Evolutionary conservation across 2,888 invertebrate genomes (phyloP), one percentile per base, ranked within the genome.

Genomic region (Nomada fucata): DNA sequence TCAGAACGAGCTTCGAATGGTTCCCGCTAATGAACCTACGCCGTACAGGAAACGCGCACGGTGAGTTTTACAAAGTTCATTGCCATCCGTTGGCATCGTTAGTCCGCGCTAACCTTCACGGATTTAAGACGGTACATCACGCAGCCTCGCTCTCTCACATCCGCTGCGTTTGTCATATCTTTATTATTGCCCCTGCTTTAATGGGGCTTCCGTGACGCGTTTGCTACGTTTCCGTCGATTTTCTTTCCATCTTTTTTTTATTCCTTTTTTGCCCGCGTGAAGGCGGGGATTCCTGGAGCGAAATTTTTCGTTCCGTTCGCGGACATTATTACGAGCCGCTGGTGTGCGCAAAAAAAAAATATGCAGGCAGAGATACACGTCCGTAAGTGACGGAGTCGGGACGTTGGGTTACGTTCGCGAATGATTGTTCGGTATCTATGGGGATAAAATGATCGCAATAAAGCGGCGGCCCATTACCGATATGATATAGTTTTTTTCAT

Each of bases 41-140:
- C 50, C 71, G 63, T 69, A 79, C 76, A 86, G 87, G 87, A 86
- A 79, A 82, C 67, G 63, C 84, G 63, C 60, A 47, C 65, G 65
- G 65, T 55, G 60, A 74, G 76, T 76, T 78, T 82, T 70, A n/a
- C 36, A 65, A 60, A 73, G 76, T 86, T 86, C 82, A 73, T 79
- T 86, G 73, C 75, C 80, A 47, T 67, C 78, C 36, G 53, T 50
- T 55, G 78, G 71, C 73, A 84, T 86, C 87, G 78, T 84, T 86
- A 82, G 79, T 86, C 79, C 75, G 20, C 73, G 57, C 10, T 76
- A 77, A 84, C 79, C 75, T 86, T 82, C 79, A 55, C 77, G 75
- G 82, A 87, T 86, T 77, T 84, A 72, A 77, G 67, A 75, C 67
- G 72, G 78, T 84, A 86, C 72, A 63, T 76, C 81, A 83, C 70